Base-by-base conservation (phyloP, 2,888 invertebrate species). In the Cephus rjabovi region DNA sequence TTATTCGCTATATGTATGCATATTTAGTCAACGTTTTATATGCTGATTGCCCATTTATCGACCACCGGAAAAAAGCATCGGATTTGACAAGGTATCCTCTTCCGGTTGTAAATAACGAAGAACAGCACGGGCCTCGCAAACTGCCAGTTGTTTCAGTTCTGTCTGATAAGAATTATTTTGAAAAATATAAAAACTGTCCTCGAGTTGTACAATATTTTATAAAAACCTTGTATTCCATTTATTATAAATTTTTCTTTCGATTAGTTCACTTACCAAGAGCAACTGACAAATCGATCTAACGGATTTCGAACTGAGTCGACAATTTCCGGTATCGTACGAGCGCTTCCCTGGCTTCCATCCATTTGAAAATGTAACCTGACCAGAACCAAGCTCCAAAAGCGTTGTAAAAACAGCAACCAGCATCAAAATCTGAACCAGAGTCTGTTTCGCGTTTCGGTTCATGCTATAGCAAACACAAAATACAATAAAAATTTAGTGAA, bases 71-170 rank as follows among this genome's bases (percentile, higher is more conserved):
- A 73, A 73, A 4, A 68, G 23, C 12, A 71, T 68, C 73, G 68
- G 78, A 78, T 78, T 73, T 3, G 69, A 69, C 68, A n/a, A 15
- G 23, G 75, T 34, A 30, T 56, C 31, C 69, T 78, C 78, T 56
- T 73, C 76, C 56, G 37, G 73, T 30, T 70, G 40, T 12, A 76
- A 34, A 15, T 73, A 76, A n/a, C 69, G 75, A 12, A 73, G 73
- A 30, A 73, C 69, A 23, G 78, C 76, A 12, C n/a, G 75, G 12
- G 73, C 69, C 35, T 78, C 76, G 35, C 78, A 78, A 12, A 34
- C 76, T 3, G 75, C 68, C 31, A 78, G 30, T 71, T 78, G 75
- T n/a, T 30, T 71, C 23, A 78, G 73, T 78, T 78, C 75, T 31
- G 35, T 76, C 78, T 78, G 76, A 71, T 30, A 12, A 33, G 23